These are phyloP conservation scores for Paracanthobrama guichenoti DNA, from an alignment of 2,113 vertebrate species.

Conservation along the genomic window DNA sequence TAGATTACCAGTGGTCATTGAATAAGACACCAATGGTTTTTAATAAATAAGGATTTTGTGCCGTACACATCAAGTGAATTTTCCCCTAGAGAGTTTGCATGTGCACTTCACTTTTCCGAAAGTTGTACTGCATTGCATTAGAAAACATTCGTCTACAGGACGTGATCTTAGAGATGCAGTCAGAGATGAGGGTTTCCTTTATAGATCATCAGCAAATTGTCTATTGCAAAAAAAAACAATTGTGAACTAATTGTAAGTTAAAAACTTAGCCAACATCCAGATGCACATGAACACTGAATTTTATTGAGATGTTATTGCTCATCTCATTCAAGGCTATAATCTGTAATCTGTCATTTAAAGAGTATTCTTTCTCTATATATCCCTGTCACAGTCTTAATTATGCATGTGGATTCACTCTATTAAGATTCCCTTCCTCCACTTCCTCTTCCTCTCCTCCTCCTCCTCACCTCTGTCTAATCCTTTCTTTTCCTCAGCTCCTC, in stretches of 20 bases:
- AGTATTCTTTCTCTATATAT: neutral
- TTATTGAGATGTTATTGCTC: neutral
- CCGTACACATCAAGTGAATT: neutral
- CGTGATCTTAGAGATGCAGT: too few species aligned
- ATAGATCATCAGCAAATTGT: neutral
- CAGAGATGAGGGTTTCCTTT: neutral
- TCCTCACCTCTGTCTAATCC: conserved; percentile 11
- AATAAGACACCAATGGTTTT: neutral
- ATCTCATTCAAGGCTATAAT: neutral
- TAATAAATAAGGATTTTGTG: neutral
- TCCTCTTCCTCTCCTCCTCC: neutral
- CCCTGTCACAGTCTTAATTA: neutral
- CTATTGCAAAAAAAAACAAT: neutral
- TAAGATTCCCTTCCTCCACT: conserved; percentile 17
- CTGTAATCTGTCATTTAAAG: neutral
- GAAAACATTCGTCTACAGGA: too few species aligned
- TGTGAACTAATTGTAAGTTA: neutral
- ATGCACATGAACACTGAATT: neutral
- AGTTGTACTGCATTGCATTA: neutral
- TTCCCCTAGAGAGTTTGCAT: neutral
- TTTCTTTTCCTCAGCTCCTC: conserved; percentile 5
- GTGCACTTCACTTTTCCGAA: neutral
- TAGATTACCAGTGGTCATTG: neutral
- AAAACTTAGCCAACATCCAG: neutral
- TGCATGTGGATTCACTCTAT: conserved; percentile 5